phyloP scores from a whole-genome alignment of 2,888 invertebrate genomes.

The Hypselothyrea guttata region DNA sequence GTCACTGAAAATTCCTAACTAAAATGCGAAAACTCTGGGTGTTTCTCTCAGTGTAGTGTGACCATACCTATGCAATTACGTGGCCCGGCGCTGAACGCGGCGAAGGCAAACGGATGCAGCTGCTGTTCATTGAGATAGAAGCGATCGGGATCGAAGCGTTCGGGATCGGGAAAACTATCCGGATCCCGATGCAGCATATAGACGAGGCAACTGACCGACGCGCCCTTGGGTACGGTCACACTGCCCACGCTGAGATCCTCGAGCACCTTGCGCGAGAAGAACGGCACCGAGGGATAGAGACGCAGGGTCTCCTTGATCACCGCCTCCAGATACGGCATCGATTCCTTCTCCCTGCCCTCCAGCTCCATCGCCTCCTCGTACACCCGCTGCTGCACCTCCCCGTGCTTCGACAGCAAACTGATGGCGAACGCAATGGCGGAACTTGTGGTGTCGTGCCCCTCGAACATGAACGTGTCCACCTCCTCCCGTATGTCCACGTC shows the following conservation, averaged over 20 bases:
- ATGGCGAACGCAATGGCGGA: constrained; percentile 84
- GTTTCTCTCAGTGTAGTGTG: too few relatives aligned
- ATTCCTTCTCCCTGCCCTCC: constrained; percentile 79
- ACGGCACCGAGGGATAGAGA: constrained; percentile 84
- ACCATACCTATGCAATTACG: constrained; percentile 81
- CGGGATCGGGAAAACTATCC: constrained; percentile 83
- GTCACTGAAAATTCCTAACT: too few relatives aligned
- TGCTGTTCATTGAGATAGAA: constrained; percentile 72
- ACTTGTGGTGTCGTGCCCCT: constrained; percentile 84
- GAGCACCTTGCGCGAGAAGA: constrained; percentile 82
- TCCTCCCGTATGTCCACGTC: constrained; percentile 84
- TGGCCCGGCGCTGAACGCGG: constrained; percentile 81
- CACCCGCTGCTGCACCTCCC: constrained; percentile 82
- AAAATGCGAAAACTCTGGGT: too few relatives aligned
- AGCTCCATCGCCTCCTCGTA: constrained; percentile 81
- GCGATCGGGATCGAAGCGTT: constrained; percentile 80
- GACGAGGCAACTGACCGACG: constrained; percentile 79
- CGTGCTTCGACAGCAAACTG: constrained; percentile 83
- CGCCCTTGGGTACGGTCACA: constrained; percentile 81
- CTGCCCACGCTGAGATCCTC: constrained; percentile 83
- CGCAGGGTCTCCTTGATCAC: constrained; percentile 85
- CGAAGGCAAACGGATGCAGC: constrained; percentile 79
- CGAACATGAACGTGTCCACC: constrained; percentile 85
- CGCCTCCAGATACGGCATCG: constrained; percentile 84
- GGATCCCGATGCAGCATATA: constrained; percentile 83